Base-by-base conservation (phyloP, 2,797 vertebrate genomes). In the Melanotaenia nigrans region DNA sequence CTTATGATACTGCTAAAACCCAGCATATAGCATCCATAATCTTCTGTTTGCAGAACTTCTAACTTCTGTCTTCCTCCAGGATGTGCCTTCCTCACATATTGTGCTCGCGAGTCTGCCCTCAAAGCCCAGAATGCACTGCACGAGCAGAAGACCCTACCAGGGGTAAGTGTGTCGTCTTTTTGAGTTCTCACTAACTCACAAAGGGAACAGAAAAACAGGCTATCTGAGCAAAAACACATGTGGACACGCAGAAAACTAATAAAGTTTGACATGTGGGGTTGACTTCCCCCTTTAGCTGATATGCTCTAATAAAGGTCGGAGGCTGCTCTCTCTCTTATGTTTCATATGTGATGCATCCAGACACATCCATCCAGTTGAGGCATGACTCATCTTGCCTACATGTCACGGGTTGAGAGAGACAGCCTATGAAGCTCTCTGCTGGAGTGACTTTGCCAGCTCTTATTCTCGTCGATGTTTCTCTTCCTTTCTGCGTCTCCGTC, bases 91-190 rank as follows among this genome's bases (percentile, higher is more conserved):
- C 92, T 97, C 87, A 97, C 96, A 54, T 97, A 97, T 82, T 97
- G 96, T 65, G 96, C 96, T 68, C 95, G 96, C 54, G 96, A 97
- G 83, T 97, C 96, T 0, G 96, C 96, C 85, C 93, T 97, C 82
- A 97, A 97, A 92, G 96, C 96, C 92, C 96, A 97, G 94, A 97
- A 96, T 83, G 96, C 96, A 78, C 84, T 97, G 90, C 96, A 97
- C 33, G 96, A 97, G 92, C 96, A 97, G 93, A 97, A 97, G 93
- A 97, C 96, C 3, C 93, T 97, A 89, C 96, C 96, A 33, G 96
- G 96, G 96, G 96, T 97, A 92, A 96, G 96, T 96, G 78, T 80
- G 72, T 53, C 36, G 47, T 87, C 61, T 86, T 71, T 66, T 61
- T 16, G 24, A 61, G 64, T 75, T 63, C 71, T 77, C 71, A 22